phyloP scores from a whole-genome alignment of 2,888 invertebrate species.

The Heteromurus nitidus region DNA sequence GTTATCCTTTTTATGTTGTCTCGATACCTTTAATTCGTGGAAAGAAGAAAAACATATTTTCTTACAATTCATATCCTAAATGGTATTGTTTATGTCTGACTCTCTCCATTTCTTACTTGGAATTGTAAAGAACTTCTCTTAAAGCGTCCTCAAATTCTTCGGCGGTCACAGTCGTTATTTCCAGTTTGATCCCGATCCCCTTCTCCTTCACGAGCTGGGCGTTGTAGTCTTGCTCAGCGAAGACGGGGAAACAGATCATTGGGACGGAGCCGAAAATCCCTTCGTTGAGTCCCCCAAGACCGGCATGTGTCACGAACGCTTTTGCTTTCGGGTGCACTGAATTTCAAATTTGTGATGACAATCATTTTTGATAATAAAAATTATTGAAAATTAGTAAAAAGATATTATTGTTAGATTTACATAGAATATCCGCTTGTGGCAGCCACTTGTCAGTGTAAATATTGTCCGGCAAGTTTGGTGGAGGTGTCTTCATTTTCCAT shows the following conservation, averaged over 20 bases:
- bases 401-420: constrained; percentile 15
- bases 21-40: constrained; percentile 24
- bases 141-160: constrained; percentile 51
- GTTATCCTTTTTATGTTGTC: constrained; percentile 34
- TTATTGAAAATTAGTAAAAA: too few relatives aligned
- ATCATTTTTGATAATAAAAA: too few relatives aligned
- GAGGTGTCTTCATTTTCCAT: constrained; percentile 56
- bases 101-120: constrained; percentile 35
- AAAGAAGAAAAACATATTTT: background rate
- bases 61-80: background rate
- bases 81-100: background rate
- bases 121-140: constrained; percentile 41
- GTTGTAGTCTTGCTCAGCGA: constrained; percentile 69
- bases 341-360: too few relatives aligned
- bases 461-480: constrained; percentile 38
- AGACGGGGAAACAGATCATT: constrained; percentile 41
- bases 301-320: constrained; percentile 68
- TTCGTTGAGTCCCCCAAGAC: constrained; percentile 68
- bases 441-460: constrained; percentile 51
- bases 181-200: constrained; percentile 57
- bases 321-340: constrained; percentile 67
- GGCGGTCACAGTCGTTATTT: constrained; percentile 44
- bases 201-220: constrained; percentile 32
- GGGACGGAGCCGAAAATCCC: constrained; percentile 63
- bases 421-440: constrained; percentile 46